A percentile compares a stretch with the other conserved stretches of the same genome.
phyloP scores from a whole-genome alignment of 2,888 invertebrate genomes.

The Serripes groenlandicus region DNA sequence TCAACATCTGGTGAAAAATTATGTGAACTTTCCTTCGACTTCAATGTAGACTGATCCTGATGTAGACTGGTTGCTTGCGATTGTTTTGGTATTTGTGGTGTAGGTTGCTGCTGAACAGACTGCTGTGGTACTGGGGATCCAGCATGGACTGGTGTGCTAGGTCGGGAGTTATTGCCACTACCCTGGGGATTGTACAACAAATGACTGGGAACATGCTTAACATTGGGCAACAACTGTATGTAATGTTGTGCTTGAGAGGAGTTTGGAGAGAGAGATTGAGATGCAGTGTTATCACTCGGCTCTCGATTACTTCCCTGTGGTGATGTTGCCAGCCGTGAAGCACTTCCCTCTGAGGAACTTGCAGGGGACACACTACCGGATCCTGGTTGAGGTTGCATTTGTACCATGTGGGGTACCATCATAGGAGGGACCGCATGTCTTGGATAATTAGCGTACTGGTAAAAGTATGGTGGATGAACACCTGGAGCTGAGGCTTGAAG shows the following conservation, averaged over 20 bases:
- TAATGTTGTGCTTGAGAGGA: slow-evolving; percentile 63
- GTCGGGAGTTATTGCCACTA: slow-evolving; percentile 67
- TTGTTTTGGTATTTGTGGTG: not conserved
- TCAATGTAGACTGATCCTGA: slow-evolving; percentile 46
- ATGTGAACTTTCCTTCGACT: slow-evolving; percentile 52
- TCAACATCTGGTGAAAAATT: slow-evolving; percentile 51
- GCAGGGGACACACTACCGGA: slow-evolving; percentile 64
- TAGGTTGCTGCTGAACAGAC: not conserved
- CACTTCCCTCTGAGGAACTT: slow-evolving; percentile 56
- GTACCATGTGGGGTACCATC: slow-evolving; percentile 52
- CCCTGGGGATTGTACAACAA: slow-evolving; percentile 66
- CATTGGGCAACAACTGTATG: slow-evolving; percentile 82
- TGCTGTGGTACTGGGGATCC: slow-evolving; percentile 63
- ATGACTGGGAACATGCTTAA: slow-evolving; percentile 80
- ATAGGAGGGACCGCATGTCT: slow-evolving; percentile 44
- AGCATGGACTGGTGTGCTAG: slow-evolving; percentile 69
- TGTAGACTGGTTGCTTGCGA: slow-evolving; percentile 12
- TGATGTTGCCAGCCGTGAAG: slow-evolving; percentile 44
- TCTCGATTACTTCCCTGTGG: slow-evolving; percentile 45
- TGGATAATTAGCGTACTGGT: slow-evolving; percentile 48
- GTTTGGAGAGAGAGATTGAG: slow-evolving; percentile 65
- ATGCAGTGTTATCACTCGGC: not conserved
- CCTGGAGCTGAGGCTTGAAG: slow-evolving; percentile 29
- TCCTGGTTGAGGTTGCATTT: slow-evolving; percentile 58
- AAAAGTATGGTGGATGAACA: slow-evolving; percentile 59